Conservation (phyloP, 2,888 invertebrate species). For the Cephus spinipes region DNA sequence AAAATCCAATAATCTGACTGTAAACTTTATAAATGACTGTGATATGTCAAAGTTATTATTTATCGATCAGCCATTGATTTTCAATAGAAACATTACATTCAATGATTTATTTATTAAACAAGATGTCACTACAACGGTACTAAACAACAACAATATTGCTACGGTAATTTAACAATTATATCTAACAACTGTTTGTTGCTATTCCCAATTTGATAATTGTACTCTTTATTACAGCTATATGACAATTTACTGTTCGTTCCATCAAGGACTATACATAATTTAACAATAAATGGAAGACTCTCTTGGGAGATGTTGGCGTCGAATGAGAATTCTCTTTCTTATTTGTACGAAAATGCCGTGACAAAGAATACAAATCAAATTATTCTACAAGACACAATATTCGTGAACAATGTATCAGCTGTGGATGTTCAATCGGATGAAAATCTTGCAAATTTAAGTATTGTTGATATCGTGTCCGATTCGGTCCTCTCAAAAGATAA, state of each 20-base stretch:
- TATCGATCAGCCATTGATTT: constrained; percentile 39
- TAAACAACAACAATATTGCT: constrained; percentile 40
- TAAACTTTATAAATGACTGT: constrained; percentile 39
- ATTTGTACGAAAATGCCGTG: constrained; percentile 46
- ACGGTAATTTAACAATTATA: constrained; percentile 35
- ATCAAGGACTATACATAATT: constrained; percentile 22
- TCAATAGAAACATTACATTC: constrained; percentile 45
- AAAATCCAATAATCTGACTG: constrained; percentile 30
- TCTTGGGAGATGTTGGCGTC: constrained; percentile 40
- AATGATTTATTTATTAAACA: constrained; percentile 38
- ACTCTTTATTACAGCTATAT: constrained; percentile 39
- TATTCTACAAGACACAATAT: constrained; percentile 33
- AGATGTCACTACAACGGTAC: constrained; percentile 32
- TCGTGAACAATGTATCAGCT: constrained; percentile 26
- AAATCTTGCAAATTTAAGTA: neutral
- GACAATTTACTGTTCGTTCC: constrained; percentile 32
- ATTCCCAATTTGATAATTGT: neutral
- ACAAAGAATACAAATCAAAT: constrained; percentile 42
- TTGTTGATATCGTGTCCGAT: constrained; percentile 36
- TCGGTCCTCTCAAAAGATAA: constrained; percentile 28
- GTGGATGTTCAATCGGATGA: neutral
- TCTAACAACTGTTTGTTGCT: neutral
- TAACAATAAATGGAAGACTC: constrained; percentile 44
- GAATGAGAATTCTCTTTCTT: constrained; percentile 31
- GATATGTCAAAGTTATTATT: constrained; percentile 37